Evolutionary conservation across 2,113 vertebrate species (phyloP), one percentile per base, ranked within the genome.

Genomic region (Cynopterus brachyotis): DNA sequence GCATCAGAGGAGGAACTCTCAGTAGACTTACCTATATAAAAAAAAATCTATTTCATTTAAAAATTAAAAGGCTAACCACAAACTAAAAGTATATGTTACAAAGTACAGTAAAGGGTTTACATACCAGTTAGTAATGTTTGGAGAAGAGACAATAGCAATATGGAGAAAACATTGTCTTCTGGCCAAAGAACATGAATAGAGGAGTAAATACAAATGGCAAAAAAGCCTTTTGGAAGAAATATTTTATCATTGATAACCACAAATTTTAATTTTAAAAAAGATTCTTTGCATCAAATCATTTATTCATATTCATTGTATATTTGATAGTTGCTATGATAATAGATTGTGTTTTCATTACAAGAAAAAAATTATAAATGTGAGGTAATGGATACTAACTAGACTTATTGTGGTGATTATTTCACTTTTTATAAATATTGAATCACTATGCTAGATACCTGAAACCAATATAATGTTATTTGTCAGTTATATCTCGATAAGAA

Each of bases 1-100:
- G 32, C 60, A 28, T 59, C 69, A 53, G 60, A 89, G 42, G 60
- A 82, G 96, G 60, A 84, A 89, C 32, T 96, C 70, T 30, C 8
- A 91, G 22, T 82, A 66, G 37, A 91, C 83, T 93, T 90, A 92
- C 42, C 66, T 50, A 59, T 26, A 72, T 66, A 62, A 59, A 91
- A 93, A 35, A 64, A 89, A 60, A 67, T 57, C n/a, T 87, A 35
- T 42, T 76, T 78, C 89, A n/a, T 88, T 69, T 53, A 30, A 90
- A 66, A 83, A 85, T 40, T 32, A 28, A 95, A 85, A 79, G 6
- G 16, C 26, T 59, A 42, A 35, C 64, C 30, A 87, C 37, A 81
- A 67, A 70, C 40, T 64, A 42, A 80, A 92, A 72, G 30, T 60
- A 50, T 72, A 9, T 78, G 17, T 57, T 75, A 69, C 4, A 30